A percentile compares a stretch with the other conserved stretches of the same genome.
Evolutionary conservation across 2,888 invertebrate species (phyloP).

Genomic region (Zygothrica quintamaculata): DNA sequence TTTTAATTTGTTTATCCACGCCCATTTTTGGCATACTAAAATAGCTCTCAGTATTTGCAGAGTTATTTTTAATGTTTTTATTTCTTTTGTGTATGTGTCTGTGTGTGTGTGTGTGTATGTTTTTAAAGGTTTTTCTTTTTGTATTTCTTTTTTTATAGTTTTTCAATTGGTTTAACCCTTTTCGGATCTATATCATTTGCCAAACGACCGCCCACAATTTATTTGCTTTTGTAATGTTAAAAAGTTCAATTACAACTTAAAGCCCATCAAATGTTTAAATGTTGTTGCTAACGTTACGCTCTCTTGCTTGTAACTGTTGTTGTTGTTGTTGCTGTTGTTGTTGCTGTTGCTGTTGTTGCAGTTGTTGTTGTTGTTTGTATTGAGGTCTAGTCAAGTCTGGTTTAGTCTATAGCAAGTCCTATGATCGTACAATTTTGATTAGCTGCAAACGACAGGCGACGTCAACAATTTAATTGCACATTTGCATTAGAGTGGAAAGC

Average conservation of each 20-base stretch:
- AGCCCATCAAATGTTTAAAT: slow-evolving; percentile 52
- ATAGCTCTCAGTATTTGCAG: no score
- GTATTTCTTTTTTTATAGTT: slow-evolving; percentile 42
- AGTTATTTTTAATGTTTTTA: slow-evolving; percentile 25
- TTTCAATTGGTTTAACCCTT: slow-evolving; percentile 37
- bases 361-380: slow-evolving; percentile 1
- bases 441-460: slow-evolving; percentile 67
- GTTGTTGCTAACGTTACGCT: slow-evolving; percentile 63
- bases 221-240: slow-evolving; percentile 51
- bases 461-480: slow-evolving; percentile 80
- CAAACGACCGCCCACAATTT: slow-evolving; percentile 63
- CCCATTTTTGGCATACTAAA: slow-evolving; percentile 14
- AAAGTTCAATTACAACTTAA: slow-evolving; percentile 77
- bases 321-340: slow-evolving; percentile 1
- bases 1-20: slow-evolving; percentile 16
- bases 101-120: slow-evolving; percentile 19
- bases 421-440: slow-evolving; percentile 78
- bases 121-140: slow-evolving; percentile 13
- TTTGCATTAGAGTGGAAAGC: slow-evolving; percentile 77
- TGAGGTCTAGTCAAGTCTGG: background rate
- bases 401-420: slow-evolving; percentile 55
- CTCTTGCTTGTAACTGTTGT: slow-evolving; percentile 54
- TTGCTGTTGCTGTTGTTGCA: slow-evolving; percentile 2
- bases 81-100: no score
- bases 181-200: slow-evolving; percentile 42